Evolutionary conservation across 2,113 vertebrate genomes (phyloP), one percentile per base, ranked within the genome.

Genomic region (Poeciliopsis turrubarensis): DNA sequence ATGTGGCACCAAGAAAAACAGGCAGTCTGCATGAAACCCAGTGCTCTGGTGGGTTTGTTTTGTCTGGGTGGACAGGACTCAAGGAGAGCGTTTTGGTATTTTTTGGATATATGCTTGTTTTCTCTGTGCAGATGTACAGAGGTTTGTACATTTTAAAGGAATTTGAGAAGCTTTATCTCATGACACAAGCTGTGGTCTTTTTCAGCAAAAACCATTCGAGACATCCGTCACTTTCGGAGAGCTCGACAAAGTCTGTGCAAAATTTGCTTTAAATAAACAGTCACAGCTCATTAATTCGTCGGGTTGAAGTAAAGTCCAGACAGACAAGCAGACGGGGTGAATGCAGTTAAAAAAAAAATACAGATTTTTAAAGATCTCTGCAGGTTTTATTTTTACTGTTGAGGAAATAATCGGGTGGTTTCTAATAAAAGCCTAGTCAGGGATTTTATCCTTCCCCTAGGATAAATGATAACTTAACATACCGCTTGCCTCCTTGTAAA

Each of bases 1-100:
- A 82, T 82, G 31, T 87, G 84, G 87, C 86, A 91, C 79, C 90
- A 71, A 67, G 15, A 32, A 76, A 89, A 87, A 83, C 84, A 84
- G 68, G 17, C 69, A 68, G 73, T 81, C 76, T 74, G 76, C 73
- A 77, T 30, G 27, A 65, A 70, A 32, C 60, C 41, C 13, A 6
- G 31, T 57, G 39, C 66, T 68, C 47, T 27, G 13, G 25, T 73
- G 79, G 69, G 83, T 89, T 82, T 92, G 80, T 89, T 91, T 92
- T 79, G 80, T 87, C 83, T 88, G 87, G 37, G 72, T 80, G 77
- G 76, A 75, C 65, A 71, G 66, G 61, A 83, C 69, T 78, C 67
- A 70, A 81, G 51, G 63, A 72, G 72, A 72, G 54, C 57, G 67
- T 81, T 68, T 77, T 71, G 57, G 29, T 80, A 12, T 47, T n/a